A percentile compares a stretch with the other conserved stretches of the same genome.
Evolutionary conservation across 2,888 invertebrate genomes (phyloP).

Genomic region (Parapristionchus giblindavisi): DNA sequence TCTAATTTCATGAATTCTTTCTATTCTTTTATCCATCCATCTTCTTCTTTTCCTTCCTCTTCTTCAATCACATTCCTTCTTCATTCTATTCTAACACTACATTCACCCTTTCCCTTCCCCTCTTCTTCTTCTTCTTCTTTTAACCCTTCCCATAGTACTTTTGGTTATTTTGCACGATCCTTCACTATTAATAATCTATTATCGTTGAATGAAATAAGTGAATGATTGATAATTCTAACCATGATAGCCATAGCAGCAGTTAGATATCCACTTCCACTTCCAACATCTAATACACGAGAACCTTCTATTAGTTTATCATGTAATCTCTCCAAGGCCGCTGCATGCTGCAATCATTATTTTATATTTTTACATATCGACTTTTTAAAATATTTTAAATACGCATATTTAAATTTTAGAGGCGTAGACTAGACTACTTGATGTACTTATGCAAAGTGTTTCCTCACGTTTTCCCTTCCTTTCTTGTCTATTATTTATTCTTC

Average conservation of each 20-base stretch:
- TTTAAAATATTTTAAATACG: no score
- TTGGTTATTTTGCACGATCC: no score
- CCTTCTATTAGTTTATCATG: slow-evolving; percentile 81
- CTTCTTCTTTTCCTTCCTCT: slow-evolving; percentile 7
- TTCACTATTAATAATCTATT: no score
- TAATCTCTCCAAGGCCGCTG: slow-evolving; percentile 86
- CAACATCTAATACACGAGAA: slow-evolving; percentile 84
- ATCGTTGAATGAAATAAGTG: no score
- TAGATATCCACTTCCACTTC: slow-evolving; percentile 91
- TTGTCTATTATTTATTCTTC: no score
- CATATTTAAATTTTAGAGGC: no score
- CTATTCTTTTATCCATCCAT: background rate
- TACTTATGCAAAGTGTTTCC: no score
- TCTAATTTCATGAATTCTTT: background rate
- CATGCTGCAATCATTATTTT: slow-evolving; percentile 78
- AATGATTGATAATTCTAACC: slow-evolving; percentile 70
- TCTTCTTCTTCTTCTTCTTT: background rate
- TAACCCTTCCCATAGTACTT: background rate
- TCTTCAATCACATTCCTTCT: slow-evolving; percentile 6
- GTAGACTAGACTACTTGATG: no score
- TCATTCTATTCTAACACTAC: background rate
- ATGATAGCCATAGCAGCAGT: slow-evolving; percentile 89
- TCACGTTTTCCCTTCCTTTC: no score
- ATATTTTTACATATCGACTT: no score
- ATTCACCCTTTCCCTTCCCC: background rate